Base-by-base conservation (phyloP, 1,140 invertebrate species). In the Drosophila bifasciata region DNA sequence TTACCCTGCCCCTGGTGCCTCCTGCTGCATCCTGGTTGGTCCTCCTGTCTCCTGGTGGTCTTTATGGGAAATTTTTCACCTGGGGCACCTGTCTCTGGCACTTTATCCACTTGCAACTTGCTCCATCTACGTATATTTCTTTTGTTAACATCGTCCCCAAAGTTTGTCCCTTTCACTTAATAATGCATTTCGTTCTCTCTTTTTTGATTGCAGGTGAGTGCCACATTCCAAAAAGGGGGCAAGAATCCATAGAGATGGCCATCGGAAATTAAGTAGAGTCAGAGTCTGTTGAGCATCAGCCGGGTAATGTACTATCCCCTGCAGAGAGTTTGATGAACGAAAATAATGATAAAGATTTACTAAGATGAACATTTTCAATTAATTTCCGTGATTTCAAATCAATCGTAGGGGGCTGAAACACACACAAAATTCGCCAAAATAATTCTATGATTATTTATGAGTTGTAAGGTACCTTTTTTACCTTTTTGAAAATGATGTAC, bases 141-240 rank as follows among this genome's bases (percentile, higher is more conserved):
- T 16, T 45, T 45, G 44, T 67, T 67, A 64, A 67, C 46, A 25
- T n/a, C n/a, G n/a, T n/a, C 39, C 64, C n/a, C 32, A 36, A 39
- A 68, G 61, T 46, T 68, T 39, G 23, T 19, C 63, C 23, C 67
- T 59, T 53, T 56, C 32, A 61, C 75, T 58, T 76, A 73, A 80
- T 76, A 73, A 66, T 76, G 56, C 49, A 48, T 68, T 79, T 49
- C 45, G 58, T 44, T 64, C 56, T 23, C 28, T 45, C 23, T 62
- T 15, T 53, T 79, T 59, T 79, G 58, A 46, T 84, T 85, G 53
- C 80, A 85, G 80, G 80, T 84, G 77, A 84, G 80, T 85, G 58
- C 39, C 55, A 43, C 55, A 43, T 56, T 21, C 49, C 19, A n/a
- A 45, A 36, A 13, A 13, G 32, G 32, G 32, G 11, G n/a, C n/a